Evolutionary conservation across 2,888 invertebrate species (phyloP).

Genomic region (Ectobius pallidus): DNA sequence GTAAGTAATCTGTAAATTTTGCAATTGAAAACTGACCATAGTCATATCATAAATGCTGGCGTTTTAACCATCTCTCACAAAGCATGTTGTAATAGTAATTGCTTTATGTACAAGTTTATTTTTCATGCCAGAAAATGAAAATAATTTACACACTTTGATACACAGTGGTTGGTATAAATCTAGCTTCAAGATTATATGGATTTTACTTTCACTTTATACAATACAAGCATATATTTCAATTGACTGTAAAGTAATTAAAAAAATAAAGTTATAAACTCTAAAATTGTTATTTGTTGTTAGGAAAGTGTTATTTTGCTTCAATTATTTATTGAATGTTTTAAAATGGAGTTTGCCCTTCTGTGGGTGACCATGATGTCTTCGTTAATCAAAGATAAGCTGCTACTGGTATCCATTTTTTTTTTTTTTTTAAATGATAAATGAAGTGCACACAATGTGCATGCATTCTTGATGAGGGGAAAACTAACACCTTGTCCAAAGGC

Average conservation of each 20-base stretch:
- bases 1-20: constrained; percentile 11
- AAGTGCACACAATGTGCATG: too few relatives aligned
- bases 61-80: neutral
- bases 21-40: neutral
- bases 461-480: too few relatives aligned
- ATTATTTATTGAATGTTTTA: too few relatives aligned
- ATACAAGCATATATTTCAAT: constrained; percentile 15
- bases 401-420: too few relatives aligned
- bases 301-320: too few relatives aligned
- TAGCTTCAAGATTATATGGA: neutral
- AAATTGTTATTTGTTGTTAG: neutral
- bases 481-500: too few relatives aligned
- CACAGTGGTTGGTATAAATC: neutral
- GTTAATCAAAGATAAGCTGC: too few relatives aligned
- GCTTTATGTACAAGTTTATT: constrained; percentile 12
- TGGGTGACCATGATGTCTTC: too few relatives aligned
- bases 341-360: too few relatives aligned
- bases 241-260: constrained; percentile 22
- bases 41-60: constrained; percentile 5
- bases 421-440: too few relatives aligned
- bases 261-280: constrained; percentile 1
- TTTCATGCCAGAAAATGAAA: constrained; percentile 8
- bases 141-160: constrained; percentile 8
- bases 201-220: constrained; percentile 3
- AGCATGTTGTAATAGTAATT: neutral